Conservation (phyloP, 2,113 vertebrate genomes). For the Leucosticte australis region DNA sequence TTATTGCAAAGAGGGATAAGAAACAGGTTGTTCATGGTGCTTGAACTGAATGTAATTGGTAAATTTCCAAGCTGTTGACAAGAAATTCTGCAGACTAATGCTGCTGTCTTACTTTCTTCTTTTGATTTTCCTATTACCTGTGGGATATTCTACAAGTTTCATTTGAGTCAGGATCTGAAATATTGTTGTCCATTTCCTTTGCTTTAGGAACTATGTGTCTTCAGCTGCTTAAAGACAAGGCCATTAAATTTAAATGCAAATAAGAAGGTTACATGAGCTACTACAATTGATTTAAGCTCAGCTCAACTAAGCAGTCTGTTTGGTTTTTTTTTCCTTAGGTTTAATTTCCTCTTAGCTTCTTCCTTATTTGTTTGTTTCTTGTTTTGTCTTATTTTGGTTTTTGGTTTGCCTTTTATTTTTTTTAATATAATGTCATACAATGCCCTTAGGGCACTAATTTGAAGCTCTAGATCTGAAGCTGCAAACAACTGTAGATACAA, state of each 20-base stretch:
- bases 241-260: background rate
- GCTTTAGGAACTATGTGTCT: background rate
- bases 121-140: constrained; percentile 38
- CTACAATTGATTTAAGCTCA: background rate
- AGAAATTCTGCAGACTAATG: background rate
- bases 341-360: background rate
- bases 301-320: background rate
- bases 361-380: background rate
- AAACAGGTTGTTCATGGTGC: background rate
- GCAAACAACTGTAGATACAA: background rate
- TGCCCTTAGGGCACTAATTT: background rate
- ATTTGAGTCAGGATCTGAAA: background rate
- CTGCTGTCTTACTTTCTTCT: background rate
- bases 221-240: background rate
- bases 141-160: background rate
- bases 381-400: background rate
- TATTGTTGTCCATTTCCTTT: constrained; percentile 6
- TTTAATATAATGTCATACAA: background rate
- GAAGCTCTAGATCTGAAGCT: background rate
- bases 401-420: background rate
- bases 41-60: background rate
- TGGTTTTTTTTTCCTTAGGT: background rate
- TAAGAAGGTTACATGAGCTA: background rate
- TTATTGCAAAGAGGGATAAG: background rate
- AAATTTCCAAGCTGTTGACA: background rate